Conservation (phyloP, 2,888 invertebrate species). For the Stenolophus ochropezus region DNA sequence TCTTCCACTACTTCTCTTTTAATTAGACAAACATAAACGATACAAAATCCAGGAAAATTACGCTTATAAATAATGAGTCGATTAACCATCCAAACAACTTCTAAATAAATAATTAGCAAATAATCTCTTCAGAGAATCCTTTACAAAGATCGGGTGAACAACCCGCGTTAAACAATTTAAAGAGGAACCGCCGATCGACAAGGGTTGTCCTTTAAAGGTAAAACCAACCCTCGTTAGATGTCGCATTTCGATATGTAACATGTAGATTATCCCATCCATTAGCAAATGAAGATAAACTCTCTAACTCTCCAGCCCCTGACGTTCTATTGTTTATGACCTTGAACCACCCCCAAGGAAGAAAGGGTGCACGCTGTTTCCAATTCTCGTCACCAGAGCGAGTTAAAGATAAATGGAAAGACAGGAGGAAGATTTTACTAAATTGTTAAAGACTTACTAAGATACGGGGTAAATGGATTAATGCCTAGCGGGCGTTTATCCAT, state of each 20-base stretch:
- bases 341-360: neutral
- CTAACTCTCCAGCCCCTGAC: slow-evolving; percentile 20
- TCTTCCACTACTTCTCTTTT: neutral
- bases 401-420: neutral
- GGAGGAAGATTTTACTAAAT: neutral
- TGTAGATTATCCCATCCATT: slow-evolving; percentile 49
- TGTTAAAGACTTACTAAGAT: neutral
- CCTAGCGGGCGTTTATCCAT: too few relatives aligned
- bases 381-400: slow-evolving; percentile 25
- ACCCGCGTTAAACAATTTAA: slow-evolving; percentile 18
- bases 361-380: slow-evolving; percentile 25
- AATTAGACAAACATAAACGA: neutral
- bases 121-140: neutral
- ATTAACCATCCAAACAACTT: neutral
- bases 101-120: neutral
- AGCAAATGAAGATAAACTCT: slow-evolving; percentile 56
- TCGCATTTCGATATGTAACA: slow-evolving; percentile 38
- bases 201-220: slow-evolving; percentile 16
- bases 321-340: slow-evolving; percentile 55
- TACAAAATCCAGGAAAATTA: neutral
- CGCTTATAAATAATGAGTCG: neutral
- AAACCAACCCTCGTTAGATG: slow-evolving; percentile 15
- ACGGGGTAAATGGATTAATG: neutral
- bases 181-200: neutral
- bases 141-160: neutral